Base-by-base conservation (phyloP, 2,113 vertebrate species). In the Microcebus lehilahytsara region DNA sequence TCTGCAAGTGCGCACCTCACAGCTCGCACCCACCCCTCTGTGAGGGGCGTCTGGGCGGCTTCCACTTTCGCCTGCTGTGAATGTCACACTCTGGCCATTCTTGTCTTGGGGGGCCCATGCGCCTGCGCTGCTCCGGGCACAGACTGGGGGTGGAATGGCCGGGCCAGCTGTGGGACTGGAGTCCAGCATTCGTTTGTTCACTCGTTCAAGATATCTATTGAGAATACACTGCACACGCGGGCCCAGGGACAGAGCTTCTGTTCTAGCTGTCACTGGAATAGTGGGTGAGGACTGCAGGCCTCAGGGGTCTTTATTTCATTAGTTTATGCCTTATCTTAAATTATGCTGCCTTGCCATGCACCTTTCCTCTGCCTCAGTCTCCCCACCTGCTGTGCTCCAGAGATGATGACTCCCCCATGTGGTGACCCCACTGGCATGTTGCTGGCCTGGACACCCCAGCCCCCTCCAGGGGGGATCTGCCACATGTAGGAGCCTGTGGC, bases 381-480 rank as follows among this genome's bases (percentile, higher is more conserved):
- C 40, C 32, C 23, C 37, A 30, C 46, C 51, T 64, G n/a, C 37
- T 22, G 4, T 9, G 12, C 23, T 20, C 58, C 4, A 10, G 25
- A 60, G 30, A 58, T 14, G 49, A 32, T 19, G 5, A 3, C 16
- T 49, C 0, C 10, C 0, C 40, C n/a, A 1, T 2, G 11, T n/a
- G 81, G 74, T 42, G 64, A 53, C 13, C 2, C 75, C 27, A 16
- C 22, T 40, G 77, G 46, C 89, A 16, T 40, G 60, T 40, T 42
- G 62, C 37, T 30, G n/a, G 25, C 71, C 71, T 32, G 19, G 19
- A 67, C 0, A 8, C 25, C 20, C 9, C 1, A 34, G 11, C 23
- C 51, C 9, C 25, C 46, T 32, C 16, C 3, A 17, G 0, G 1
- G 81, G 27, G 51, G 13, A 37, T 22, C 32, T 77, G n/a, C 46